A percentile compares a stretch with the other conserved stretches of the same genome.
Evolutionary conservation across 2,888 invertebrate species (phyloP).

Genomic region (Serripes groenlandicus): DNA sequence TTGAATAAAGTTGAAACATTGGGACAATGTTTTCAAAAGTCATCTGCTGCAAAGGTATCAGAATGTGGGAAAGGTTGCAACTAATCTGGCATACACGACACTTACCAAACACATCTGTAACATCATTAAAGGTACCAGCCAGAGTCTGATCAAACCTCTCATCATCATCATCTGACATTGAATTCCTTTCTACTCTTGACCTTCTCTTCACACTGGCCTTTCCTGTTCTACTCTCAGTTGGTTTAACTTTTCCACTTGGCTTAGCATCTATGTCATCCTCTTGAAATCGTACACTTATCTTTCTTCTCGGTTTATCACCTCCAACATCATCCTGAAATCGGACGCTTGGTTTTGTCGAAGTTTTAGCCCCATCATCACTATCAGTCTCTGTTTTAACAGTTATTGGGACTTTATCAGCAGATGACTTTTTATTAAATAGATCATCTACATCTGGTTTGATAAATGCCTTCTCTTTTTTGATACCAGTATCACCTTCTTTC

Average conservation of each 20-base stretch:
- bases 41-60: too few species aligned
- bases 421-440: background rate
- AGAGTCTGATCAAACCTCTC: slow-evolving; percentile 54
- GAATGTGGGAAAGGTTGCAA: too few species aligned
- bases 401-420: background rate
- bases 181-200: slow-evolving; percentile 12
- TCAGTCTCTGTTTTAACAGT: background rate
- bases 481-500: background rate
- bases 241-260: slow-evolving; percentile 56
- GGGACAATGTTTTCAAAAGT: too few species aligned
- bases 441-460: too few species aligned
- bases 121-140: slow-evolving; percentile 69
- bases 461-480: background rate
- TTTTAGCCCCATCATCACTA: background rate
- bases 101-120: slow-evolving; percentile 76
- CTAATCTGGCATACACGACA: too few species aligned
- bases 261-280: slow-evolving; percentile 44
- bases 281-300: too few species aligned
- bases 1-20: too few species aligned
- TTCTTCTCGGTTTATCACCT: slow-evolving; percentile 12
- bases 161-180: slow-evolving; percentile 2
- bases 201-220: slow-evolving; percentile 49
- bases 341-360: slow-evolving; percentile 6
- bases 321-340: background rate
- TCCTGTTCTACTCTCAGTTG: slow-evolving; percentile 46